Evolutionary conservation across 1,140 invertebrate species (phyloP).

Genomic region (Anoplophora glabripennis): DNA sequence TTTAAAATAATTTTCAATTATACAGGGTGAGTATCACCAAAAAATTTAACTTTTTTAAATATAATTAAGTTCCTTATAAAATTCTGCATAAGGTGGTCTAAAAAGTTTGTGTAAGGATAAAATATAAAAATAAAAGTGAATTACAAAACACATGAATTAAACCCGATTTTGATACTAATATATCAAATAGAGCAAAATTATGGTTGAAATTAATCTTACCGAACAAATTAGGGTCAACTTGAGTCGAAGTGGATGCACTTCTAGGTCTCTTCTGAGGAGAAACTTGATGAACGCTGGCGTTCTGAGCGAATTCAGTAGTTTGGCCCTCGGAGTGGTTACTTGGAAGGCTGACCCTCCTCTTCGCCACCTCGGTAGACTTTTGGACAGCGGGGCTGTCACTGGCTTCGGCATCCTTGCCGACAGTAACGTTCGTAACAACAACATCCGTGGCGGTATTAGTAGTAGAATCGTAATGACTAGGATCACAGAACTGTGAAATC

Average conservation of each 20-base stretch:
- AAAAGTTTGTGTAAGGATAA: no score
- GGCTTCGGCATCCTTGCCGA: slow-evolving; percentile 37
- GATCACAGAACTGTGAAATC: slow-evolving; percentile 72
- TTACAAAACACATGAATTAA: no score
- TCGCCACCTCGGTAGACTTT: slow-evolving; percentile 49
- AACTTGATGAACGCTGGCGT: slow-evolving; percentile 42
- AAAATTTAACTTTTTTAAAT: no score
- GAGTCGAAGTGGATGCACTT: slow-evolving; percentile 73
- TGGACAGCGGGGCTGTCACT: slow-evolving; percentile 1
- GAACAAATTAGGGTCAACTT: slow-evolving; percentile 78
- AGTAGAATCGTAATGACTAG: slow-evolving; percentile 50
- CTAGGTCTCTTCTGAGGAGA: slow-evolving; percentile 66
- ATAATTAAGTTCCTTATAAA: no score
- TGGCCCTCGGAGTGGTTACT: slow-evolving; percentile 55
- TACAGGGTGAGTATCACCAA: no score
- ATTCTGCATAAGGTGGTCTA: no score
- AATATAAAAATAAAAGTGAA: no score
- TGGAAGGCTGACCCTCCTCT: slow-evolving; percentile 62
- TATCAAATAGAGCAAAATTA: not conserved
- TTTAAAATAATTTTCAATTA: no score
- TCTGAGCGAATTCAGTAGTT: slow-evolving; percentile 25
- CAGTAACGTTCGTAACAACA: slow-evolving; percentile 53
- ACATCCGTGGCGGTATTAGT: slow-evolving; percentile 35
- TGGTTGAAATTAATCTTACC: slow-evolving; percentile 56
- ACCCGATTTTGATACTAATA: not conserved